These are phyloP conservation scores for Campylomormyrus numenius DNA, from an alignment of 2,113 vertebrate genomes.

Conservation along the genomic window DNA sequence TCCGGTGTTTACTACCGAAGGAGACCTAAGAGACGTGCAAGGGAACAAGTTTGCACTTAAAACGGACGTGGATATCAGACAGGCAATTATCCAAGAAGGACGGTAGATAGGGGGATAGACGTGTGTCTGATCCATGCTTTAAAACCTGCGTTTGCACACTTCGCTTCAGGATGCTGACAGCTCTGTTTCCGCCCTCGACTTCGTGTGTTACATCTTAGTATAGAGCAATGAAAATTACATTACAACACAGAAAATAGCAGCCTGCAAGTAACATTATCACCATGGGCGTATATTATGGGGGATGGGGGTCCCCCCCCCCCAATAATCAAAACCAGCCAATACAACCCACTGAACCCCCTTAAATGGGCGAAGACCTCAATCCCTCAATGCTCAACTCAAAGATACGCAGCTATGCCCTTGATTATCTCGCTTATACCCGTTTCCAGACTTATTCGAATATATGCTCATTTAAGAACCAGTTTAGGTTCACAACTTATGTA, in stretches of 20 bases:
- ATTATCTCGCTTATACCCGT: background rate
- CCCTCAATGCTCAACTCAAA: background rate
- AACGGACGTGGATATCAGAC: background rate
- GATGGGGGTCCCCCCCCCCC: no score
- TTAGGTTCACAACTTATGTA: background rate
- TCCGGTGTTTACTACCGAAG: background rate
- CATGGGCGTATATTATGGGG: background rate
- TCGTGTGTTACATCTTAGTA: background rate
- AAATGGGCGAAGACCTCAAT: background rate
- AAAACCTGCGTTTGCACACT: background rate
- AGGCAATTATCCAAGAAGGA: background rate
- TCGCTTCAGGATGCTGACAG: background rate
- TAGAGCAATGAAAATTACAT: background rate
- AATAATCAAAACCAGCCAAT: background rate
- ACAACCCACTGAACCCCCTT: background rate
- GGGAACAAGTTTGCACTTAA: background rate
- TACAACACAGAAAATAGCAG: background rate
- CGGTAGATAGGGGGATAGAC: background rate
- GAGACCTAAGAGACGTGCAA: background rate
- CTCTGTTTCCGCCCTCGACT: background rate
- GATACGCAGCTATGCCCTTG: background rate
- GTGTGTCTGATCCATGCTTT: background rate
- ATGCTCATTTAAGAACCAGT: background rate
- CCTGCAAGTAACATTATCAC: background rate
- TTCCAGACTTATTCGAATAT: background rate